Conservation (phyloP, 1,140 invertebrate species). For the Scaptomyza pallida region DNA sequence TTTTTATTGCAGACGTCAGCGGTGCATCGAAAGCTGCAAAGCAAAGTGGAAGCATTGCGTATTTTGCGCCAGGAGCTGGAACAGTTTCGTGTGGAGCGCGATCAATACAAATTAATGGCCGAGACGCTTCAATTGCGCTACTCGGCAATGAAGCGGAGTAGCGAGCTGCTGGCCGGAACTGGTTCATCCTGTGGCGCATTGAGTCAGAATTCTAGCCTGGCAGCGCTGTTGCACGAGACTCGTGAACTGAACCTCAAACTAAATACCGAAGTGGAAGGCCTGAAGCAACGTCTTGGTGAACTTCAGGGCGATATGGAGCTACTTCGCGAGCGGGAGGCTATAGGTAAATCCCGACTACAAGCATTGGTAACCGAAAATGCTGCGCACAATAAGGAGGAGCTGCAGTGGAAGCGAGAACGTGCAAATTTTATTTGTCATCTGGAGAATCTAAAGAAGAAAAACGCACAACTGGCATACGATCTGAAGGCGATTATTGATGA, state of each 20-base stretch:
- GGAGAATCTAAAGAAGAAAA: slow-evolving; percentile 87
- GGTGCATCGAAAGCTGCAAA: slow-evolving; percentile 89
- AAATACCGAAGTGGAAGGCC: slow-evolving; percentile 88
- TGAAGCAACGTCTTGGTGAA: slow-evolving; percentile 89
- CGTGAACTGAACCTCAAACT: slow-evolving; percentile 89
- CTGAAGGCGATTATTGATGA: slow-evolving; percentile 92
- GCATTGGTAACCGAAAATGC: slow-evolving; percentile 57
- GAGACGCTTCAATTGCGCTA: slow-evolving; percentile 90
- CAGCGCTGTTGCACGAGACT: slow-evolving; percentile 85
- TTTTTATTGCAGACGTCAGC: slow-evolving; percentile 85
- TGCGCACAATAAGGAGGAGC: slow-evolving; percentile 66
- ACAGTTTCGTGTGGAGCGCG: slow-evolving; percentile 90
- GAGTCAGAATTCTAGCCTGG: slow-evolving; percentile 73
- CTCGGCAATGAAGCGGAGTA: slow-evolving; percentile 84
- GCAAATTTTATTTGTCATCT: slow-evolving; percentile 89
- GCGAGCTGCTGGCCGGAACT: slow-evolving; percentile 48
- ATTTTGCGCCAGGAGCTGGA: slow-evolving; percentile 91
- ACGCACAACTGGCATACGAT: slow-evolving; percentile 86
- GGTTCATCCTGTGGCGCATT: slow-evolving; percentile 46
- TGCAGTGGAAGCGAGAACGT: slow-evolving; percentile 85
- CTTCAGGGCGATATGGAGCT: slow-evolving; percentile 90
- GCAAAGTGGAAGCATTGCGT: slow-evolving; percentile 91
- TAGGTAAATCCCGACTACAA: slow-evolving; percentile 66
- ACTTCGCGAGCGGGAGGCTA: slow-evolving; percentile 73
- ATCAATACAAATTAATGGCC: slow-evolving; percentile 92